Evolutionary conservation across 2,113 vertebrate species (phyloP).

Genomic region (Lanius ludovicianus): DNA sequence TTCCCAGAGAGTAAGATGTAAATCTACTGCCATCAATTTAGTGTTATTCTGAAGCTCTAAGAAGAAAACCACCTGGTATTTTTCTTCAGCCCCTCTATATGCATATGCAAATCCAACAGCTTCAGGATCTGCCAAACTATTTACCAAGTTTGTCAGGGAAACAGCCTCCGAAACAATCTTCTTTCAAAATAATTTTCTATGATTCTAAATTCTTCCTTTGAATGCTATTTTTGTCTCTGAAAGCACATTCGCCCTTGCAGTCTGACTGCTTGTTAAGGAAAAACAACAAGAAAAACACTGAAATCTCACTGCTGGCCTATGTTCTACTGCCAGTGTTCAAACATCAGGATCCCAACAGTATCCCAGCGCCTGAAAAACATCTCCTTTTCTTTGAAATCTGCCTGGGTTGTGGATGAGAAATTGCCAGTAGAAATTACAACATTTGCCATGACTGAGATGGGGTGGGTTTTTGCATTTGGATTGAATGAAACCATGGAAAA

Average conservation of each 20-base stretch:
- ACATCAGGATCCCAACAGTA: conserved; percentile 27
- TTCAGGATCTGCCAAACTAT: conserved; percentile 60
- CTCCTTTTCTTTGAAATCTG: conserved; percentile 48
- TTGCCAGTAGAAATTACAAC: conserved; percentile 39
- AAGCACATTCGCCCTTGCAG: conserved; percentile 37
- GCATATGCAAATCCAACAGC: conserved; percentile 61
- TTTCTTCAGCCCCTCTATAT: conserved; percentile 25
- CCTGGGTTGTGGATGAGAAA: conserved; percentile 10
- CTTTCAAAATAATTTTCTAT: conserved; percentile 49
- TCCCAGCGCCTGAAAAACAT: conserved; percentile 36
- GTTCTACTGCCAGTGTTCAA: conserved; percentile 52
- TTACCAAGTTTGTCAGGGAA: conserved; percentile 61
- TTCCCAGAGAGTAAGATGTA: background rate
- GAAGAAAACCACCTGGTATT: conserved; percentile 59
- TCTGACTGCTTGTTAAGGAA: conserved; percentile 43
- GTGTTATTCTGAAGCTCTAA: conserved; percentile 8
- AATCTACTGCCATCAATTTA: conserved; percentile 33
- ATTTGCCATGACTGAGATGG: conserved; percentile 40
- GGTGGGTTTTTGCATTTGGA: conserved; percentile 40
- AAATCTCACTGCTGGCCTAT: conserved; percentile 42
- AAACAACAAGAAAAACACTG: conserved; percentile 13
- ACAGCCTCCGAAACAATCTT: conserved; percentile 49
- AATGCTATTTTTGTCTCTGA: conserved; percentile 33
- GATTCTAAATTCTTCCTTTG: conserved; percentile 33
- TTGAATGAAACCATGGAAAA: conserved; percentile 67